A percentile compares a stretch with the other conserved stretches of the same genome.
Conservation (phyloP, 92 coral and sea anemone species). For the Metridium senile region DNA sequence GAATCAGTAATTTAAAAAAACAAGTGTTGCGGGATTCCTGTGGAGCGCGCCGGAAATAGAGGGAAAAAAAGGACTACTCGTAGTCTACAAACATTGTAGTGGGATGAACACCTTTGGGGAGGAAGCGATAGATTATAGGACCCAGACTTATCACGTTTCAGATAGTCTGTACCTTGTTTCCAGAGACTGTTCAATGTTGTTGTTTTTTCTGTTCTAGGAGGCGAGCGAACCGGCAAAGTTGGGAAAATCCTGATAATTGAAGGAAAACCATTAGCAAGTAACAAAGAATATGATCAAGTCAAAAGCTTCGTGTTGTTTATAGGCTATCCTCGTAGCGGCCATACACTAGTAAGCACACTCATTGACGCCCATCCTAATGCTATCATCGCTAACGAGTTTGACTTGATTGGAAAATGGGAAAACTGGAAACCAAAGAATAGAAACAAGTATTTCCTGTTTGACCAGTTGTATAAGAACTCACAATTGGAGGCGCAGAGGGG, state of each 20-base stretch:
- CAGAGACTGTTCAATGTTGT: no score
- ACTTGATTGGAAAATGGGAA: slow-evolving; percentile 75
- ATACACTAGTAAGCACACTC: slow-evolving; percentile 89
- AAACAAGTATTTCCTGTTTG: slow-evolving; percentile 87
- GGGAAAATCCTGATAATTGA: slow-evolving; percentile 21
- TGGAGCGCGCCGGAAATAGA: no score
- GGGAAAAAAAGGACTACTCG: no score
- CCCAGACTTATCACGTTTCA: no score
- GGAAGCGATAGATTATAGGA: no score
- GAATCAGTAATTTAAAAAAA: no score
- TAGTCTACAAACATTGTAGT: no score
- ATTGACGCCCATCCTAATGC: slow-evolving; percentile 96
- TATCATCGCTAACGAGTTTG: slow-evolving; percentile 89
- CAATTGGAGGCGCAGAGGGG: slow-evolving; percentile 56
- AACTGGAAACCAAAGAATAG: slow-evolving; percentile 64
- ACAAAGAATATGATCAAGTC: slow-evolving; percentile 62
- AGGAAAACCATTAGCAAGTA: slow-evolving; percentile 28
- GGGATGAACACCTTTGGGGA: no score
- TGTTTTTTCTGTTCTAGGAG: no score
- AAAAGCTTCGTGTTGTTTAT: slow-evolving; percentile 77
- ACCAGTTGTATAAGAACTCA: slow-evolving; percentile 84
- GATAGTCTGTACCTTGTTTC: no score
- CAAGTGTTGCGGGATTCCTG: no score
- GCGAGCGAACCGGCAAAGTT: neutral
- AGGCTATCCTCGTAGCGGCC: slow-evolving; percentile 96